Percentiles rank a stretch among this genome's conserved stretches.
Evolutionary conservation across 2,113 vertebrate genomes (phyloP).

Genomic region (Halichoerus grypus): DNA sequence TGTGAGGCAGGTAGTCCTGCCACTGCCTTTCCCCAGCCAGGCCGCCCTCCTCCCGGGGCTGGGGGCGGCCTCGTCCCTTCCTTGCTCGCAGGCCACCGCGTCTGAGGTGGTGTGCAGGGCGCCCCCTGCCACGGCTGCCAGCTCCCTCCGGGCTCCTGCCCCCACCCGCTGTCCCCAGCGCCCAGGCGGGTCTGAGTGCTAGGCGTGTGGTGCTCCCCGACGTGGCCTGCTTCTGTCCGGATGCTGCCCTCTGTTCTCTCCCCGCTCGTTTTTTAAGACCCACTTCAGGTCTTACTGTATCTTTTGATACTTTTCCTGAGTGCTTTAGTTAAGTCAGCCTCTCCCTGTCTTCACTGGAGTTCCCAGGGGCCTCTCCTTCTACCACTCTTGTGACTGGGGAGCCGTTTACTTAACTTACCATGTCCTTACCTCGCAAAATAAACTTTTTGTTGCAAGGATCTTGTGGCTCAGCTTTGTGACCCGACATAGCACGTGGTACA

Average conservation of each 20-base stretch:
- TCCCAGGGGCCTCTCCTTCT: not conserved
- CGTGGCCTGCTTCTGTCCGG: accelerated
- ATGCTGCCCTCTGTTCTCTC: not conserved
- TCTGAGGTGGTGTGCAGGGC: not conserved
- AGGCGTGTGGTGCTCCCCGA: accelerated
- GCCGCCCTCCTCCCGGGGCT: too few relatives aligned
- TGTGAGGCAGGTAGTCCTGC: too few relatives aligned
- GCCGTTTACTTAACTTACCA: not conserved
- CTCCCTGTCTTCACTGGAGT: not conserved
- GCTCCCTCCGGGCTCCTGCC: not conserved
- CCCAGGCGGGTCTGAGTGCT: not conserved
- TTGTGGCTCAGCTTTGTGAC: not conserved
- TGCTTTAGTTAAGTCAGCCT: not conserved
- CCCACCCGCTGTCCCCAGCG: accelerated
- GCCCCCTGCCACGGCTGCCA: not conserved
- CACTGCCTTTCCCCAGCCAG: not conserved
- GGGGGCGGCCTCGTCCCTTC: not conserved
- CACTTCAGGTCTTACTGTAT: not conserved
- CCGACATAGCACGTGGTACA: accelerated
- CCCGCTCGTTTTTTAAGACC: not conserved
- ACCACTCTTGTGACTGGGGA: not conserved
- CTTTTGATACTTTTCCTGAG: not conserved
- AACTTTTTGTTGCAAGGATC: too few relatives aligned
- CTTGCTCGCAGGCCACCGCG: not conserved
- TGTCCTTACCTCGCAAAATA: not conserved